Base-by-base conservation (phyloP, 37 sponge, comb jelly and placozoan genomes). In the Mnemiopsis leidyi region DNA sequence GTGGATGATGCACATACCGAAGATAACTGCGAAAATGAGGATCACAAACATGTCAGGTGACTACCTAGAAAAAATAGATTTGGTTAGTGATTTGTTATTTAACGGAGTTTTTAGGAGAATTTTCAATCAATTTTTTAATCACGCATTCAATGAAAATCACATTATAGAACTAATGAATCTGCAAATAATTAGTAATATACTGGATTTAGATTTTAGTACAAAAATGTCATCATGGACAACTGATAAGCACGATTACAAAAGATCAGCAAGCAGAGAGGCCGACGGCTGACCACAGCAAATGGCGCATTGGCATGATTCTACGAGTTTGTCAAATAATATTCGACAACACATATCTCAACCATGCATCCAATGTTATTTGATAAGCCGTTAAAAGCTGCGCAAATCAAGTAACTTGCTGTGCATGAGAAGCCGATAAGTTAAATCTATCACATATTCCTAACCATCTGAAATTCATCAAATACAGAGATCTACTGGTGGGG, bases 1-100 rank as follows among this genome's bases (percentile, higher is more conserved):
- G 73, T 69, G 73, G 21, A 69, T 69, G 73, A 69, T 69, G n/a
- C 73, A 69, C 73, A 69, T 69, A 25, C 73, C 73, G 73, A 69
- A 69, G 73, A 69, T 69, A 69, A 69, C 28, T 5, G 29, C 73
- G 29, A 69, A 69, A 3, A 25, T 69, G 28, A 69, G 73, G 73
- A 69, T 69, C 24, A 69, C 73, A 69, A 69, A 69, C 73, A 69
- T 69, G 73, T 69, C 73, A 28, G 24, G 24, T 69, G 28, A 69
- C n/a, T n/a, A 69, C 73, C 73, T 69, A 69, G 24, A 25, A 3
- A 25, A 69, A 25, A 69, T n/a, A n/a, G n/a, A n/a, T n/a, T n/a
- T n/a, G n/a, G n/a, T n/a, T n/a, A n/a, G n/a, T n/a, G n/a, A n/a
- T n/a, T n/a, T n/a, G n/a, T n/a, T n/a, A n/a, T n/a, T n/a, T n/a